Evolutionary conservation across 2,113 vertebrate genomes (phyloP).

Genomic region (Arothron firmamentum): DNA sequence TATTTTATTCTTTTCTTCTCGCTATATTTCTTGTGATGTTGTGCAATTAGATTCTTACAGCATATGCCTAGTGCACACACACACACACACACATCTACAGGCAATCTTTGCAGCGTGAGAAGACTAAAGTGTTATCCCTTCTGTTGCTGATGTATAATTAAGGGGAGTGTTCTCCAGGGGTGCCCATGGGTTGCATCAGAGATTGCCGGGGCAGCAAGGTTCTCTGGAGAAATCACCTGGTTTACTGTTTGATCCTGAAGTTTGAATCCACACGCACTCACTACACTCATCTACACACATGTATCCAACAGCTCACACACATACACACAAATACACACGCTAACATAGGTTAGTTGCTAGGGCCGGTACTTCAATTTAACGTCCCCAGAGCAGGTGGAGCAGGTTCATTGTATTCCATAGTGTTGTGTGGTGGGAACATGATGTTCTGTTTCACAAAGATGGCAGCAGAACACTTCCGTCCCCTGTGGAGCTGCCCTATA

Average conservation of each 20-base stretch:
- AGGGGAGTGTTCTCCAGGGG: constrained; percentile 56
- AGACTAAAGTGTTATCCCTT: constrained; percentile 62
- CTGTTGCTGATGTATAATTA: constrained; percentile 69
- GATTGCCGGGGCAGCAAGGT: constrained; percentile 62
- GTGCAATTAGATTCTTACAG: constrained; percentile 3
- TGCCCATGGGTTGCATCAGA: constrained; percentile 59
- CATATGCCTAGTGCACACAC: constrained; percentile 36
- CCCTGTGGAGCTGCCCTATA: constrained; percentile 62
- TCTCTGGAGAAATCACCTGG: constrained; percentile 67
- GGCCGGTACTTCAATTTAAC: constrained; percentile 48
- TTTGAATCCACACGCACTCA: constrained; percentile 48
- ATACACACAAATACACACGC: constrained; percentile 7
- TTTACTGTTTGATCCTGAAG: constrained; percentile 58
- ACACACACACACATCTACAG: constrained; percentile 33
- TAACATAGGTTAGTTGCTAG: constrained; percentile 50
- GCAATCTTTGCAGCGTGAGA: constrained; percentile 49
- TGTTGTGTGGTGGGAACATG: constrained; percentile 55
- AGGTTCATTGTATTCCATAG: constrained; percentile 58
- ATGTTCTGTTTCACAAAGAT: constrained; percentile 59
- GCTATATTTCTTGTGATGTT: background rate
- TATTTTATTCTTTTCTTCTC: too few species aligned
- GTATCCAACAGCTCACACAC: constrained; percentile 10
- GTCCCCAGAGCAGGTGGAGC: constrained; percentile 51
- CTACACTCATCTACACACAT: constrained; percentile 31
- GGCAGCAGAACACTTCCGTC: constrained; percentile 63